Evolutionary conservation across 64 coral and sea anemone genomes (phyloP).

Genomic region (Exaiptasia diaphana): DNA sequence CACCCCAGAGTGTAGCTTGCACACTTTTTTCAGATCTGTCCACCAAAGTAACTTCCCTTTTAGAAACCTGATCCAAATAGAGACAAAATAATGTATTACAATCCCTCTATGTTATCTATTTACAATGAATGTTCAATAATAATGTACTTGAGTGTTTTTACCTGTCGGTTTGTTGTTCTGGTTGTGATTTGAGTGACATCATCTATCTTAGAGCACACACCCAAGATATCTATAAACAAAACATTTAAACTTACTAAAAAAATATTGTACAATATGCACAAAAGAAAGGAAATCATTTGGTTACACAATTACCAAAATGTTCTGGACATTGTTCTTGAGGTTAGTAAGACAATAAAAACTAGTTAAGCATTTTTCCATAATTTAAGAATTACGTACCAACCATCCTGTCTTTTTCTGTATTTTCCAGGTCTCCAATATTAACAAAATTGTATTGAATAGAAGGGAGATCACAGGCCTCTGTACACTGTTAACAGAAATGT

Average conservation of each 20-base stretch:
- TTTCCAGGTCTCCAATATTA: conserved; percentile 47
- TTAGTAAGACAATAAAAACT: too few relatives aligned
- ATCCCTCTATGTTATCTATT: background rate
- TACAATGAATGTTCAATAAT: background rate
- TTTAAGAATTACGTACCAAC: conserved; percentile 80
- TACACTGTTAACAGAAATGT: conserved; percentile 58
- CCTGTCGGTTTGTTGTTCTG: conserved; percentile 72
- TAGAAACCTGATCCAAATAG: conserved; percentile 49
- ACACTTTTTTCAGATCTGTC: conserved; percentile 81
- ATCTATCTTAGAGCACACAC: conserved; percentile 46
- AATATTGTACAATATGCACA: too few relatives aligned
- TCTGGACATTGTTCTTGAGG: too few relatives aligned
- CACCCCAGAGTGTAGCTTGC: conserved; percentile 72
- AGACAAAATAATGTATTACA: background rate
- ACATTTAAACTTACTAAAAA: too few relatives aligned
- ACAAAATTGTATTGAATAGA: conserved; percentile 81
- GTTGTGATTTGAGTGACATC: conserved; percentile 87
- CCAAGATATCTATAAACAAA: conserved; percentile 66
- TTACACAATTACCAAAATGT: too few relatives aligned
- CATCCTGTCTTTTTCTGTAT: conserved; percentile 54
- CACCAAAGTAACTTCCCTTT: conserved; percentile 71
- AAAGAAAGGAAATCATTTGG: too few relatives aligned
- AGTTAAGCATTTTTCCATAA: too few relatives aligned
- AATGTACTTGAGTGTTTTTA: background rate
- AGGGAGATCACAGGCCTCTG: conserved; percentile 61